These are phyloP conservation scores for Cladopsammia gracilis DNA, from an alignment of 64 coral and sea anemone genomes.

Conservation along the genomic window DNA sequence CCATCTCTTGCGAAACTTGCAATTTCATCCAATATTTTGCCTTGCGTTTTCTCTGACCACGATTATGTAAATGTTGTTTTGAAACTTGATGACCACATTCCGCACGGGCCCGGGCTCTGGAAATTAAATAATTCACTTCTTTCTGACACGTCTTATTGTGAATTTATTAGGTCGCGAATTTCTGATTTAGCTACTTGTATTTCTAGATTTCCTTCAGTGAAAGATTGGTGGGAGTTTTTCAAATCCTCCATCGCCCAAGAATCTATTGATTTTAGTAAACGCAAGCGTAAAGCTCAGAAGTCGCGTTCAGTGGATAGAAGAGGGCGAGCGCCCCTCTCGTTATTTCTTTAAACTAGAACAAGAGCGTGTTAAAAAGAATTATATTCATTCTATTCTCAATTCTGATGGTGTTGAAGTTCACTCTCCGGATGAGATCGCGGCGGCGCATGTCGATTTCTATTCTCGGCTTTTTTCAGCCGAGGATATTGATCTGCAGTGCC, in stretches of 20 bases:
- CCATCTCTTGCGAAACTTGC: background rate
- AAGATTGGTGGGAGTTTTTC: background rate
- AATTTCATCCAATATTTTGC: background rate
- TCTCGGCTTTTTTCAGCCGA: no score
- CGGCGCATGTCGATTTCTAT: background rate
- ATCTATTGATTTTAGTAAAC: background rate
- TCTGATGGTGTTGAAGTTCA: background rate
- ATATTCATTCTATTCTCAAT: background rate
- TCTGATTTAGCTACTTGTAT: background rate
- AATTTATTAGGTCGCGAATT: background rate
- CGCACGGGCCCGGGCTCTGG: background rate
- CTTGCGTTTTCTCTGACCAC: conserved; percentile 18
- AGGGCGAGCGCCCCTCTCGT: conserved; percentile 26
- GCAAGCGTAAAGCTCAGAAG: background rate
- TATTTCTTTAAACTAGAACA: background rate
- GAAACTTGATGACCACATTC: background rate
- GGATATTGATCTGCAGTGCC: no score
- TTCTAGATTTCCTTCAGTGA: background rate
- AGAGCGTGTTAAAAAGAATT: background rate
- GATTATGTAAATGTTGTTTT: background rate
- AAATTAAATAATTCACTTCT: conserved; percentile 32
- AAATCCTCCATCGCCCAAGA: background rate
- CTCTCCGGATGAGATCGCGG: background rate
- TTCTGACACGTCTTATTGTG: background rate
- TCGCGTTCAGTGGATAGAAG: conserved; percentile 27